Evolutionary conservation across 2,797 vertebrate species (phyloP).

Genomic region (Onychomys leucogaster): DNA sequence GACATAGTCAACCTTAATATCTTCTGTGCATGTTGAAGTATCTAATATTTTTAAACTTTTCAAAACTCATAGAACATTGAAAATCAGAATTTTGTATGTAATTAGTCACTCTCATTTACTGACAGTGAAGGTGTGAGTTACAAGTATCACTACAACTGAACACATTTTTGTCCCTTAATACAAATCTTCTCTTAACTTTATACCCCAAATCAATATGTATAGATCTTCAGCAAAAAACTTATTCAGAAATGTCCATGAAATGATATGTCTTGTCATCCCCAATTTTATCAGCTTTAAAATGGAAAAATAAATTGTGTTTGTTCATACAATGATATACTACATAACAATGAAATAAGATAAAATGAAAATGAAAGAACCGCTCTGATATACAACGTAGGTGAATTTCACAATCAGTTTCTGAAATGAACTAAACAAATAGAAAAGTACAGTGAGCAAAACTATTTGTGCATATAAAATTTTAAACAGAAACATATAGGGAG

Average conservation of each 20-base stretch:
- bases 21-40: conserved; percentile 20
- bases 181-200: not conserved
- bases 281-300: not conserved
- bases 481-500: not conserved
- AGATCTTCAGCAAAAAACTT: not conserved
- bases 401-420: not conserved
- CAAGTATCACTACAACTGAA: not conserved
- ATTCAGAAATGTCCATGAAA: not conserved
- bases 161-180: not conserved
- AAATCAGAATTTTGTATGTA: not conserved
- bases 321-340: not conserved
- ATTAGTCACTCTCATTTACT: not conserved
- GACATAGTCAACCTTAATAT: not conserved
- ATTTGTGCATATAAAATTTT: not conserved
- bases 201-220: not conserved
- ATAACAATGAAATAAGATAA: not conserved
- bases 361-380: not conserved
- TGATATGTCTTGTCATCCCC: not conserved
- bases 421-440: not conserved
- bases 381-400: not conserved
- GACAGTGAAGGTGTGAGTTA: not conserved
- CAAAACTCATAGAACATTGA: conserved; percentile 16
- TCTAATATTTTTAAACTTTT: not conserved
- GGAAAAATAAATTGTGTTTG: not conserved
- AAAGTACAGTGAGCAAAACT: not conserved